phyloP scores from a whole-genome alignment of 2,888 invertebrate genomes.

The Carpatolechia fugitivella region DNA sequence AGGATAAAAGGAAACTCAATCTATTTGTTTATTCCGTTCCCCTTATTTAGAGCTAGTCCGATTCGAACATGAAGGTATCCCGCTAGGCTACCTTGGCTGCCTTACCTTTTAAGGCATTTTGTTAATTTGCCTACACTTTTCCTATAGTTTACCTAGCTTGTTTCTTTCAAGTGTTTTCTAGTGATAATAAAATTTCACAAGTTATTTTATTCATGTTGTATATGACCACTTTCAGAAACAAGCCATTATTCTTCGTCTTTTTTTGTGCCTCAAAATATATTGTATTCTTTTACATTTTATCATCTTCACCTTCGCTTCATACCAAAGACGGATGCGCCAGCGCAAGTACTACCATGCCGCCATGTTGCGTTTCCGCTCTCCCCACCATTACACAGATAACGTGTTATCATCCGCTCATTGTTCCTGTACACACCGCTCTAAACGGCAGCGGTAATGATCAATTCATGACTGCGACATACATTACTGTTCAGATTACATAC shows the following conservation, averaged over 20 bases:
- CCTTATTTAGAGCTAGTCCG: no score
- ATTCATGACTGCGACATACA: not conserved
- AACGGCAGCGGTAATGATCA: conserved; percentile 20
- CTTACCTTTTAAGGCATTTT: conserved; percentile 2
- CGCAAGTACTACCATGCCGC: conserved; percentile 55
- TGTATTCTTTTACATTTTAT: not conserved
- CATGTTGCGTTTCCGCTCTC: conserved; percentile 62
- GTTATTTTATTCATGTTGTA: no score
- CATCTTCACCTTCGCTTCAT: not conserved
- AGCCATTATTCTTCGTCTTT: no score
- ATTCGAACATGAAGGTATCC: not conserved
- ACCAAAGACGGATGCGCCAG: conserved; percentile 36
- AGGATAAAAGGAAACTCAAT: no score
- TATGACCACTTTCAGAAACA: no score
- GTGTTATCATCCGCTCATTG: conserved; percentile 76
- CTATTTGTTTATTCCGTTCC: no score
- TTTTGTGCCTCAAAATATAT: not conserved
- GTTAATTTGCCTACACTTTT: conserved; percentile 7
- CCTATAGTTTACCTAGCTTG: not conserved
- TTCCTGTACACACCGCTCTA: conserved; percentile 40
- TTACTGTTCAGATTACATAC: not conserved
- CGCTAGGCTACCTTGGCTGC: not conserved
- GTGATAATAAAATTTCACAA: no score
- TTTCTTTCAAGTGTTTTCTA: not conserved
- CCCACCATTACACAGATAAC: conserved; percentile 59